Conservation (phyloP, 2,888 invertebrate species). For the Auanema sp. region DNA sequence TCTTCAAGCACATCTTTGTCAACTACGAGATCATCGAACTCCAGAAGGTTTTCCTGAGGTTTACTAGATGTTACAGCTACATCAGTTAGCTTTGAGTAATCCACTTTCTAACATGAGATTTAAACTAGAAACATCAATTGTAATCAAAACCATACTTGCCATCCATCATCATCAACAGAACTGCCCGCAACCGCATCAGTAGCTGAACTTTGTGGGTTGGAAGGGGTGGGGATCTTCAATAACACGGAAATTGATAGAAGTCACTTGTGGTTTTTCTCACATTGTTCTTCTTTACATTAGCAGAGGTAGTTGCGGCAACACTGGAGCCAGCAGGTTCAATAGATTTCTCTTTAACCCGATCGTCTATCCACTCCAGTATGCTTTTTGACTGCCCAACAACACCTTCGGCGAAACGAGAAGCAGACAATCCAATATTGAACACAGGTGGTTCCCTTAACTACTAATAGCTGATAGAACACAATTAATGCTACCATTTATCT, state of each 20-base stretch:
- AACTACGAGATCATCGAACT: slow-evolving; percentile 12
- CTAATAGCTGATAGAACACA: background rate
- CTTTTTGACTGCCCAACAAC: slow-evolving; percentile 23
- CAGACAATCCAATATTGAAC: slow-evolving; percentile 31
- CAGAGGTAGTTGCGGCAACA: background rate
- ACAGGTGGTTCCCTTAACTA: slow-evolving; percentile 33
- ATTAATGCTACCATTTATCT: slow-evolving; percentile 13
- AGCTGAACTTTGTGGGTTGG: background rate
- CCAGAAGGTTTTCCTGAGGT: slow-evolving; percentile 16
- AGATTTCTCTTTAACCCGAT: slow-evolving; percentile 12
- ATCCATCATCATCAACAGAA: slow-evolving; percentile 15
- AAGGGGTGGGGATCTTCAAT: background rate
- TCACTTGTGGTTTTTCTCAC: background rate
- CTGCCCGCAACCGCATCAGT: background rate
- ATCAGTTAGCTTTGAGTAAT: slow-evolving; percentile 4
- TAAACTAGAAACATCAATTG: background rate
- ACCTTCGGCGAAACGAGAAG: slow-evolving; percentile 32
- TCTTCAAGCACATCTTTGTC: slow-evolving; percentile 17
- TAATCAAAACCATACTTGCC: slow-evolving; percentile 14
- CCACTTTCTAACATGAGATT: background rate
- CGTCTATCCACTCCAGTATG: slow-evolving; percentile 17
- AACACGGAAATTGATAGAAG: background rate
- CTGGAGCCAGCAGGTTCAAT: background rate
- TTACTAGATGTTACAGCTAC: background rate
- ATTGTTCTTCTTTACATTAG: too few species aligned